Conservation (phyloP, 2,888 invertebrate species). For the Cantharis nigra region DNA sequence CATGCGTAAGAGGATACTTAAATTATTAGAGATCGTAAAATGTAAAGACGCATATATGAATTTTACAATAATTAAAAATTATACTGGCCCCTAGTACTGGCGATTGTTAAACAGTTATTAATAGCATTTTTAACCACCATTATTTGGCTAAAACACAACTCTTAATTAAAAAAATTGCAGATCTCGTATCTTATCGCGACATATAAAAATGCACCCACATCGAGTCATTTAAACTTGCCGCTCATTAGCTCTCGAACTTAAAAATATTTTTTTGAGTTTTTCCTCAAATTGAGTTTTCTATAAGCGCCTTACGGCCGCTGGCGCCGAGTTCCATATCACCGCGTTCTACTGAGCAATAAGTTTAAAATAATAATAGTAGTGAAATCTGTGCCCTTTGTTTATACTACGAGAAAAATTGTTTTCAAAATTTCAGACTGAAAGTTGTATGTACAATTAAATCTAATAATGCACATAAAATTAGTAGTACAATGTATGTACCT, state of each 20-base stretch:
- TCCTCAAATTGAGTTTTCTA: too few relatives aligned
- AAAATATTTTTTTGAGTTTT: background rate
- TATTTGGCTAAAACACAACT: background rate
- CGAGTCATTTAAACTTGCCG: background rate
- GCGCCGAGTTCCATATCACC: background rate
- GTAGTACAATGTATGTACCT: slow-evolving; percentile 1
- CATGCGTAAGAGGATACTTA: slow-evolving; percentile 9
- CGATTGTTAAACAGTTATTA: slow-evolving; percentile 17
- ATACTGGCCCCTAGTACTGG: slow-evolving; percentile 34
- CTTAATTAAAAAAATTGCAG: background rate
- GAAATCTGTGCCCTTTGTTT: background rate
- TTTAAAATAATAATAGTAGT: background rate
- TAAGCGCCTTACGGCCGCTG: too few relatives aligned
- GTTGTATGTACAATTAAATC: background rate
- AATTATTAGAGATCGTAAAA: slow-evolving; percentile 29
- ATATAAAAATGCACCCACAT: background rate
- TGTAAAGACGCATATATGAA: slow-evolving; percentile 4
- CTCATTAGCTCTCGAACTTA: background rate
- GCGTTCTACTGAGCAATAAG: background rate
- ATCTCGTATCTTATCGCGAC: background rate
- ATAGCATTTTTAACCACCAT: background rate
- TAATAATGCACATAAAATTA: slow-evolving; percentile 5
- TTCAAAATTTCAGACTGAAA: background rate
- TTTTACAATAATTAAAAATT: slow-evolving; percentile 10
- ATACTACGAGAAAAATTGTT: background rate